These are phyloP conservation scores for Pheucticus melanocephalus DNA, from an alignment of 2,113 vertebrate species.

Conservation along the genomic window DNA sequence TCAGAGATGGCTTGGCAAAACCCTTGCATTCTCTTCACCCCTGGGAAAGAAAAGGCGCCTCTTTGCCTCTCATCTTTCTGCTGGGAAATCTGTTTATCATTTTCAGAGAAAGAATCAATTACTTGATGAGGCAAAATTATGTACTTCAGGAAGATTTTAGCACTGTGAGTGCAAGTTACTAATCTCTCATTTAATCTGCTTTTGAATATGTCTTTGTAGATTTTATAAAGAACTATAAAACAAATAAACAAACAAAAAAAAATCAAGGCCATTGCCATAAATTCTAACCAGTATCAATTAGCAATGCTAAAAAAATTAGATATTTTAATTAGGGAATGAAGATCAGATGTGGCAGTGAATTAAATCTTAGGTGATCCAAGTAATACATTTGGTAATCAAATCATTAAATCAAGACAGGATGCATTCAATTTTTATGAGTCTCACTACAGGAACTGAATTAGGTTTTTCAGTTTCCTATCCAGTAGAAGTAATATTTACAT, in stretches of 20 bases:
- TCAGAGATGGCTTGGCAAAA: not conserved
- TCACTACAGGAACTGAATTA: not conserved
- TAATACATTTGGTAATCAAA: not conserved
- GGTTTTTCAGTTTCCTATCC: not conserved
- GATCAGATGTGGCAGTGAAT: not conserved
- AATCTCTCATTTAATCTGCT: not conserved
- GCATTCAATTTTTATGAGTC: not conserved
- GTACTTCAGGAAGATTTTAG: not conserved
- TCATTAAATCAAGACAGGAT: not conserved
- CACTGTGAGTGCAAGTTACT: not conserved
- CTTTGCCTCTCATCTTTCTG: not conserved
- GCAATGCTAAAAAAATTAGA: not conserved
- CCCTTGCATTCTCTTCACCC: accelerated
- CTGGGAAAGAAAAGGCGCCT: not conserved
- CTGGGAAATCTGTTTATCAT: not conserved
- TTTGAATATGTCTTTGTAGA: not conserved
- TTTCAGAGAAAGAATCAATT: not conserved
- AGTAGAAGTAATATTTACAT: not conserved
- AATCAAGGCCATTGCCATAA: not conserved
- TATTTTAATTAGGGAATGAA: not conserved
- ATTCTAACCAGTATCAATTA: not conserved
- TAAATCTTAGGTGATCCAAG: not conserved
- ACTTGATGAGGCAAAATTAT: not conserved
- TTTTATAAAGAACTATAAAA: not conserved
- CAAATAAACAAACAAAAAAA: not conserved